Base-by-base conservation (phyloP, 2,113 vertebrate species). In the Polypterus bichir region DNA sequence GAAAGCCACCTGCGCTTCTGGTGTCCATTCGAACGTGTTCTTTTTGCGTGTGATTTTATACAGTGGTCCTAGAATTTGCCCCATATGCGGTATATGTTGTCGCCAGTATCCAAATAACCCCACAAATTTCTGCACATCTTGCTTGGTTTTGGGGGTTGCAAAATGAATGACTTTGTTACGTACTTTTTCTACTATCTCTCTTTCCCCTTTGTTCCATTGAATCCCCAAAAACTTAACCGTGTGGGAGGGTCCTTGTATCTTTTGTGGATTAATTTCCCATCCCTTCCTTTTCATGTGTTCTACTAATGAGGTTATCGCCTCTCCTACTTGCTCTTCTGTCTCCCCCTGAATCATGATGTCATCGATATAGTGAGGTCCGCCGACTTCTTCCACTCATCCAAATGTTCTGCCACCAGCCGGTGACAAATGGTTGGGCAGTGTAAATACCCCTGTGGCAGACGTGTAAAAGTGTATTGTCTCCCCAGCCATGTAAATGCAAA, bases 201-300 rank as follows among this genome's bases (percentile, higher is more conserved):
- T 7, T 11, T 10, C 7, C 8, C 27, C 27, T 7, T 45, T 45
- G 46, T 8, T 7, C 56, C 56, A 57, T 7, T 44, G 7, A 6
- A 57, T 57, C 3, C 56, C 56, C 8, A 57, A 5, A 11, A 57
- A 57, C 9, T 5, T 1, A 59, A 9, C 45, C 4, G 4, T 1
- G 47, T 9, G 45, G 6, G 57, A 9, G 47, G 61, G 61, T 9
- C 61, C 61, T 9, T 53, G 54, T 6, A 63, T 27, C 46, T 63
- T 63, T 1, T 8, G 7, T 2, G n/a, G 4, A 47, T 63, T 63
- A 4, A 63, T 63, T n/a, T 56, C 62, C 54, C 62, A 63, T 9
- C 62, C 62, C 44, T 56, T 57, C 7, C 2, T 1, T 48, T 27
- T 47, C 61, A 62, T 62, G 6, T 53, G 11, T 3, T 5, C 27